A percentile compares a stretch with the other conserved stretches of the same genome.
These are phyloP conservation scores for Drepana arcuata DNA, from an alignment of 1,140 invertebrate species.

Conservation along the genomic window DNA sequence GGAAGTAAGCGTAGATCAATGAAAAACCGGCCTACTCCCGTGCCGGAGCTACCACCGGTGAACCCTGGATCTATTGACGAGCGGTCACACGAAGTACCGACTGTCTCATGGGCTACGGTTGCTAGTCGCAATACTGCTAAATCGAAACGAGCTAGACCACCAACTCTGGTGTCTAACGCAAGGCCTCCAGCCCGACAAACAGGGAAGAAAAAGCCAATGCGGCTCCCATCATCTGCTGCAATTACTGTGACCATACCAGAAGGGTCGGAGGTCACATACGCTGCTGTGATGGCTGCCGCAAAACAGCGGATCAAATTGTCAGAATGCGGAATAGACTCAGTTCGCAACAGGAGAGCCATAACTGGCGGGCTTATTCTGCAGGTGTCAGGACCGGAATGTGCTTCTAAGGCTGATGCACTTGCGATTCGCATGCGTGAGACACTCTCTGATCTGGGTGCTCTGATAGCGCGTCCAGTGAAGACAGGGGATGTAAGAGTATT, in stretches of 20 bases:
- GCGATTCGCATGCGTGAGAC: conserved; percentile 4
- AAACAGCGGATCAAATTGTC: conserved; percentile 7
- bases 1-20: too few relatives aligned
- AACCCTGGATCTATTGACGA: too few relatives aligned
- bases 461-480: conserved; percentile 10
- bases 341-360: conserved; percentile 1
- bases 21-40: too few relatives aligned
- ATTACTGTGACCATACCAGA: conserved; percentile 6
- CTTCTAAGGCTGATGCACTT: conserved; percentile 9
- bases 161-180: too few relatives aligned
- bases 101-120: too few relatives aligned
- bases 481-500: conserved; percentile 9
- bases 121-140: too few relatives aligned
- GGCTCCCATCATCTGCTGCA: conserved; percentile 6
- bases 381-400: conserved; percentile 2
- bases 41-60: too few relatives aligned
- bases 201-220: not conserved
- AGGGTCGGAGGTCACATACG: conserved; percentile 3
- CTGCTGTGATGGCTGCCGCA: conserved; percentile 7
- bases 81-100: too few relatives aligned
- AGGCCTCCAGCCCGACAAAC: too few relatives aligned
- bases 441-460: conserved; percentile 1
- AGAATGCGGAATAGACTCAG: conserved; percentile 4
- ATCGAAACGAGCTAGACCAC: too few relatives aligned
- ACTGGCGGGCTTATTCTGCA: conserved; percentile 8